Percentiles rank a stretch among this genome's conserved stretches.
These are phyloP conservation scores for Laothoe populi DNA, from an alignment of 2,888 invertebrate species.

Conservation along the genomic window DNA sequence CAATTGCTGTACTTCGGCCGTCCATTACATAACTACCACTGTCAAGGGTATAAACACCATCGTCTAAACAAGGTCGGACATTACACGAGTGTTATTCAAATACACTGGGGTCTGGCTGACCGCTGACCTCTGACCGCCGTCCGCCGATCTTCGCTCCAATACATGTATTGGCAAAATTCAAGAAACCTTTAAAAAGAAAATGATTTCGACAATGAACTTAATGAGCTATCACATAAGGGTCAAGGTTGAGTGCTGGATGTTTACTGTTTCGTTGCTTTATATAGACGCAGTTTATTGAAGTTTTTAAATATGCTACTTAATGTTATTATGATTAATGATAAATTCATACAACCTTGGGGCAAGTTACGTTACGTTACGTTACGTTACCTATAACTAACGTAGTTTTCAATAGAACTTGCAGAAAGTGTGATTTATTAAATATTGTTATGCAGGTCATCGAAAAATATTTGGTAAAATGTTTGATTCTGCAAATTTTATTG, in stretches of 20 bases:
- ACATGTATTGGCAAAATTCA: conserved; percentile 12
- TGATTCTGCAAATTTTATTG: no score
- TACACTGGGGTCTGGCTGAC: no score
- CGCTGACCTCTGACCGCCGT: no score
- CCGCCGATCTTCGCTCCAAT: no score
- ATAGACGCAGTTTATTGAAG: not conserved
- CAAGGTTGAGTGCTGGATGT: not conserved
- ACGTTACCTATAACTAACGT: not conserved
- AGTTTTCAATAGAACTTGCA: no score
- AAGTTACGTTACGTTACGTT: not conserved
- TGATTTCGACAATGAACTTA: not conserved
- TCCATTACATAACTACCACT: no score
- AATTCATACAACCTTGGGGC: conserved; percentile 4
- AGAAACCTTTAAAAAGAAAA: not conserved
- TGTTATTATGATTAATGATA: not conserved
- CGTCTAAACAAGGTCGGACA: no score
- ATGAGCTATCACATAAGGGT: not conserved
- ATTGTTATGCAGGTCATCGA: no score
- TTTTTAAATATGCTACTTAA: not conserved
- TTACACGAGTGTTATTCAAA: not conserved
- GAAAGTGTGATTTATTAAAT: no score
- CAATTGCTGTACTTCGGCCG: no score
- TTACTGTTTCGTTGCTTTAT: not conserved
- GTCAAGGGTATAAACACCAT: no score
- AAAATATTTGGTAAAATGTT: no score